Evolutionary conservation across 2,113 vertebrate genomes (phyloP), one percentile per base, ranked within the genome.

Genomic region (Nematolebias whitei): DNA sequence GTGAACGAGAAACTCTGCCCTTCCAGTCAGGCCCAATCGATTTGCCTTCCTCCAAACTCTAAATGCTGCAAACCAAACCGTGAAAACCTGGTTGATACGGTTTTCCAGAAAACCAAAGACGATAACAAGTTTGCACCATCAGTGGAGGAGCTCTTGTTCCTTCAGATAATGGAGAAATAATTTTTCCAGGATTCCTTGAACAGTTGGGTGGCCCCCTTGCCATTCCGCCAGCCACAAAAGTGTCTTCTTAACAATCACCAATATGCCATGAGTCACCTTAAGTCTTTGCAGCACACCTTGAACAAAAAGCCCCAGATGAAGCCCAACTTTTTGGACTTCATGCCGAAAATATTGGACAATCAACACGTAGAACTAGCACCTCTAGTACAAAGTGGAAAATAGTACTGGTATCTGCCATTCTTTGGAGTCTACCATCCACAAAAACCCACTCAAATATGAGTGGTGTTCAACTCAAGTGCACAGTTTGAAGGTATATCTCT

Each of bases 131-230:
- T 14, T 14, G 54, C 75, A 19, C 44, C 39, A 18, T 82, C 57
- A 8, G 2, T 69, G 0, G 45, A 66, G 19, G 72, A 80, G n/a
- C n/a, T n/a, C 1, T 2, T 45, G 43, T 68, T 68, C 15, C 19
- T 79, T 5, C 32, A 80, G n/a, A 66, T 55, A 15, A 58, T 75
- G 57, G 55, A 75, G 51, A n/a, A n/a, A n/a, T n/a, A n/a, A n/a
- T 15, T 69, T 22, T 56, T 74, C 51, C 58, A 29, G 58, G 52
- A 71, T 12, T 24, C 41, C 0, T 8, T n/a, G 2, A 48, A 52
- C 12, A 71, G 16, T 11, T 58, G n/a, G 68, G 41, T 55, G 2
- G 12, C 40, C 4, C 40, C 40, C 1, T 4, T 43, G 12, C 40
- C 40, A 43, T 43, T 43, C 13, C 0, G 15, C 68, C 9, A 56